Percentiles rank a stretch among this genome's conserved stretches.
Evolutionary conservation across 1,140 invertebrate species (phyloP).

Genomic region (Periplaneta americana): DNA sequence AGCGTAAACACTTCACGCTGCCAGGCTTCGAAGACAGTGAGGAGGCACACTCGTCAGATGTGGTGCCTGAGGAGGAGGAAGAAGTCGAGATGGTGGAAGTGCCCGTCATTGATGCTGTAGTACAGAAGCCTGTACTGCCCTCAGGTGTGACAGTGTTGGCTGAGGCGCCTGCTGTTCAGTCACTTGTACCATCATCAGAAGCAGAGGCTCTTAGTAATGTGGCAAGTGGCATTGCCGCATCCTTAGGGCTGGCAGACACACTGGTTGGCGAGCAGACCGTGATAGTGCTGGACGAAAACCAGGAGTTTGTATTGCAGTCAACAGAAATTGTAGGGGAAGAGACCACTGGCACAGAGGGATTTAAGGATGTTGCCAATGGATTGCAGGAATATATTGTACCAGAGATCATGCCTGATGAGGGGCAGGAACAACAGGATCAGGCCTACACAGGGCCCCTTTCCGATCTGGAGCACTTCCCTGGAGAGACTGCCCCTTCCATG

Average conservation of each 20-base stretch:
- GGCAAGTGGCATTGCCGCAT: constrained; percentile 48
- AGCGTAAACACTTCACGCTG: background rate
- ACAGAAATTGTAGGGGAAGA: constrained; percentile 9
- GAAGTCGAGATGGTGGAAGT: constrained; percentile 11
- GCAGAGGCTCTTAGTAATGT: constrained; percentile 48
- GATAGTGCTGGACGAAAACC: constrained; percentile 24
- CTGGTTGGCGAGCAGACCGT: constrained; percentile 32
- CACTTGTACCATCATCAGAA: constrained; percentile 42
- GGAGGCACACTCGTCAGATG: background rate
- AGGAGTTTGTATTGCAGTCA: constrained; percentile 14
- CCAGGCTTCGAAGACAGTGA: background rate
- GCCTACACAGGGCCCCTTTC: background rate
- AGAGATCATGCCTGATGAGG: constrained; percentile 23
- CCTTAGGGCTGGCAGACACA: constrained; percentile 48
- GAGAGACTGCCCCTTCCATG: background rate
- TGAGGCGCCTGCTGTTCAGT: constrained; percentile 9
- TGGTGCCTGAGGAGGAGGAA: background rate
- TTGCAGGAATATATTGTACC: constrained; percentile 26
- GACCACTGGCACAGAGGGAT: background rate
- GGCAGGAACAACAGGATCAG: constrained; percentile 7
- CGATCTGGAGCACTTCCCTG: background rate
- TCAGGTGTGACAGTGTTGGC: constrained; percentile 9
- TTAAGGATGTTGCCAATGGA: background rate
- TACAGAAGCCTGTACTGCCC: background rate
- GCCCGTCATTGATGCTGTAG: constrained; percentile 11